A percentile compares a stretch with the other conserved stretches of the same genome.
Conservation (phyloP, 1,140 invertebrate species). For the Muscidifurax raptorellus region DNA sequence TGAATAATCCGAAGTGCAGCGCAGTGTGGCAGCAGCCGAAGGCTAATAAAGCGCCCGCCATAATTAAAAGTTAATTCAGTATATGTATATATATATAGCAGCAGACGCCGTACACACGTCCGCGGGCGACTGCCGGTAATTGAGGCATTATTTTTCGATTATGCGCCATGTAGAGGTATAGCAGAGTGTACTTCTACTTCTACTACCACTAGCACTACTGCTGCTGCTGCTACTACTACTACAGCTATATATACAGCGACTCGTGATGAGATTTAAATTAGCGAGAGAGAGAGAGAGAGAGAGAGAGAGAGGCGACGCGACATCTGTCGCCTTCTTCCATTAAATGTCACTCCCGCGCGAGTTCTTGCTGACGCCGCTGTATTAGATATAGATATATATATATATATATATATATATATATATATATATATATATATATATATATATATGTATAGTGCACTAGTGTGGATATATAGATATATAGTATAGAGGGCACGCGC, state of each 20-base stretch:
- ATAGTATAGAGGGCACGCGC: no score
- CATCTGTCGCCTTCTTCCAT: slow-evolving; percentile 70
- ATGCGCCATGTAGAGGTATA: slow-evolving; percentile 58
- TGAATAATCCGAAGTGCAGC: background rate
- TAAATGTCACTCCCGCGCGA: slow-evolving; percentile 67
- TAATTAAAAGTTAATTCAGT: slow-evolving; percentile 65
- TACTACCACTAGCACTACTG: no score
- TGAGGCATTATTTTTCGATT: slow-evolving; percentile 70
- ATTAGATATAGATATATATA: background rate
- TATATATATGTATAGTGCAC: no score
- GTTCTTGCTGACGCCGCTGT: background rate
- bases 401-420: background rate
- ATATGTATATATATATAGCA: no score
- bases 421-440: no score
- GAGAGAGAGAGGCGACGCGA: slow-evolving; percentile 58
- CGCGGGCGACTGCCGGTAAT: slow-evolving; percentile 59
- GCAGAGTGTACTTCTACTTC: slow-evolving; percentile 40
- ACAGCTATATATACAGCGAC: background rate
- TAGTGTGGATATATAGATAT: no score
- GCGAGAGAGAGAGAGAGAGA: slow-evolving; percentile 59
- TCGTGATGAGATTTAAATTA: slow-evolving; percentile 71
- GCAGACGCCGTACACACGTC: slow-evolving; percentile 4
- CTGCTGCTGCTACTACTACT: slow-evolving; percentile 11
- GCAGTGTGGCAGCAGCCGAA: no score
- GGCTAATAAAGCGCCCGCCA: slow-evolving; percentile 56